A percentile compares a stretch with the other conserved stretches of the same genome.
Evolutionary conservation across 2,888 invertebrate genomes (phyloP).

Genomic region (Cetonia aurata): DNA sequence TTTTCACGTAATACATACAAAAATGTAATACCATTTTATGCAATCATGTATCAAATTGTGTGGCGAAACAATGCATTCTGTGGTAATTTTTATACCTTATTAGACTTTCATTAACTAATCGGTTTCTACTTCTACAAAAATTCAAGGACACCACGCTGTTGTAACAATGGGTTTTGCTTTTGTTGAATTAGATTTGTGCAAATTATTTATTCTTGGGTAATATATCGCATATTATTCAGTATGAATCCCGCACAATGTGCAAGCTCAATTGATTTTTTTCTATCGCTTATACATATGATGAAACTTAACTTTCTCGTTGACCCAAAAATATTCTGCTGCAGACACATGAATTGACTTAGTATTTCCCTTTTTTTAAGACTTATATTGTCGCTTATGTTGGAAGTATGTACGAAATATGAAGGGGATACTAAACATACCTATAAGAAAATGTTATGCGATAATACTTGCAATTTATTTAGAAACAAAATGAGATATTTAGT

Average conservation of each 20-base stretch:
- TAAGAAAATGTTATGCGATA: too few species aligned
- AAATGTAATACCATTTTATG: too few species aligned
- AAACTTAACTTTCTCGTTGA: conserved; percentile 33
- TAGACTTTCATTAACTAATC: conserved; percentile 34
- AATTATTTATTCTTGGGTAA: neutral
- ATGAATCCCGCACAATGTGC: neutral
- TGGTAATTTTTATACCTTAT: conserved; percentile 20
- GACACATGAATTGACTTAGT: conserved; percentile 8
- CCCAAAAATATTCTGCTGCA: conserved; percentile 26
- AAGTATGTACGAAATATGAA: too few species aligned
- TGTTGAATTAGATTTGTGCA: too few species aligned
- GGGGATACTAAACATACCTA: too few species aligned
- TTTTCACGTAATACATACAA: too few species aligned
- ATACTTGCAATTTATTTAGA: too few species aligned
- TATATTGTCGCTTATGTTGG: neutral
- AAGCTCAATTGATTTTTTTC: neutral
- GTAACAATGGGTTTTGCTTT: conserved; percentile 3
- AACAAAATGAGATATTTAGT: too few species aligned
- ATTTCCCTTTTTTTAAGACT: neutral
- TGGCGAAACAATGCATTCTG: conserved; percentile 8
- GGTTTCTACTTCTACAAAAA: conserved; percentile 29
- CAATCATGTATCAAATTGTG: too few species aligned
- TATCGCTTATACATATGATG: conserved; percentile 19
- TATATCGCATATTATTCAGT: too few species aligned
- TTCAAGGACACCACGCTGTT: conserved; percentile 29